These are phyloP conservation scores for Pocillopora meandrina DNA, from an alignment of 92 coral and sea anemone species.

Conservation along the genomic window DNA sequence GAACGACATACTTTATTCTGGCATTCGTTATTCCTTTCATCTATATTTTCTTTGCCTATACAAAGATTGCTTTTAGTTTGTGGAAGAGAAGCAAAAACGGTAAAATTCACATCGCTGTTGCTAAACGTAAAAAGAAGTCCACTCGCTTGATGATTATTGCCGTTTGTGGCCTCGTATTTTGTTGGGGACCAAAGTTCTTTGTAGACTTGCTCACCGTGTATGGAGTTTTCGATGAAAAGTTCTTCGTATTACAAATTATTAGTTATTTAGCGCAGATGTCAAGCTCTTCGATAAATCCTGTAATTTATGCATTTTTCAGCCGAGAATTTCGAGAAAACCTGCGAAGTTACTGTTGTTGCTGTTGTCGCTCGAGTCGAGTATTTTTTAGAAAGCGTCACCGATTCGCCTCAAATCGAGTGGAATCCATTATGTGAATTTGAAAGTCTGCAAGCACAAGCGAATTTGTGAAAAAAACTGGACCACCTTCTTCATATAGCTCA, in stretches of 20 bases:
- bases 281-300: slow-evolving; percentile 39
- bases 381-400: not conserved
- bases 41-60: slow-evolving; percentile 31
- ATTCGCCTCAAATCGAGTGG: not conserved
- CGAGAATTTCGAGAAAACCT: slow-evolving; percentile 35
- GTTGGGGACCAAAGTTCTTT: slow-evolving; percentile 55
- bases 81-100: slow-evolving; percentile 51
- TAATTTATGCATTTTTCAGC: slow-evolving; percentile 42
- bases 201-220: slow-evolving; percentile 13
- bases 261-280: slow-evolving; percentile 14
- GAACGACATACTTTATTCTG: slow-evolving; percentile 31
- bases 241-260: not conserved
- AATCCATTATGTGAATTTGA: not conserved
- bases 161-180: slow-evolving; percentile 38
- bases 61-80: slow-evolving; percentile 25
- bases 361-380: not conserved
- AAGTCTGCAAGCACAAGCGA: not conserved
- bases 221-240: not conserved
- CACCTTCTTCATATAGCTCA: too few species aligned
- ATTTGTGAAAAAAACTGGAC: too few species aligned
- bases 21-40: slow-evolving; percentile 52
- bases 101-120: slow-evolving; percentile 51
- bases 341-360: slow-evolving; percentile 31
- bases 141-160: slow-evolving; percentile 53
- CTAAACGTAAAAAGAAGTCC: slow-evolving; percentile 40